Evolutionary conservation across 2,797 vertebrate genomes (phyloP).

Genomic region (Sciaenops ocellatus): DNA sequence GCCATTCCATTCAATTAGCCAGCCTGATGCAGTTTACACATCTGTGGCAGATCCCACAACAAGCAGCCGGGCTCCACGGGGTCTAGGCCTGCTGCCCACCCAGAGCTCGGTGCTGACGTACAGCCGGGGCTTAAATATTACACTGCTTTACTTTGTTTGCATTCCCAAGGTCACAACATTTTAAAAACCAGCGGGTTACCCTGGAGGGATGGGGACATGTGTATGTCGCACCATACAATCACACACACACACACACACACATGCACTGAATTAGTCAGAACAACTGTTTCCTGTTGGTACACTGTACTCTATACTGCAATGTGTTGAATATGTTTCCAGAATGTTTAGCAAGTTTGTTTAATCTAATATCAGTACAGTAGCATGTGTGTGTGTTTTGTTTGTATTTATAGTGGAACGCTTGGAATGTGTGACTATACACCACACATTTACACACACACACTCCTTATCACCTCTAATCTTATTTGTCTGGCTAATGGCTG

Average conservation of each 20-base stretch:
- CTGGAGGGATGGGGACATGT: background rate
- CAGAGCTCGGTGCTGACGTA: conserved; percentile 73
- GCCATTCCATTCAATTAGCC: conserved; percentile 65
- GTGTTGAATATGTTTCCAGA: background rate
- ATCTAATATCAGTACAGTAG: conserved; percentile 17
- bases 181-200: conserved; percentile 48
- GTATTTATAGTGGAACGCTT: conserved; percentile 27
- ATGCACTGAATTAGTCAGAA: background rate
- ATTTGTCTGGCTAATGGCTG: conserved; percentile 36
- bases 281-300: background rate
- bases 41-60: conserved; percentile 74
- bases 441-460: background rate
- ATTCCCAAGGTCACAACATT: conserved; percentile 79
- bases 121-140: conserved; percentile 69
- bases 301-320: background rate
- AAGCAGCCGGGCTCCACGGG: conserved; percentile 70
- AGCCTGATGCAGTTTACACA: conserved; percentile 69
- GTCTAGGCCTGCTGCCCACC: conserved; percentile 77
- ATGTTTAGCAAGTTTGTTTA: conserved; percentile 6
- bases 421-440: conserved; percentile 30
- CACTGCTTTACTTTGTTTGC: conserved; percentile 76
- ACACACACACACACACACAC: conserved; percentile 24
- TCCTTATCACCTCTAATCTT: conserved; percentile 47
- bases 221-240: conserved; percentile 19
- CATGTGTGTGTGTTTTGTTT: conserved; percentile 24